A percentile compares a stretch with the other conserved stretches of the same genome.
Evolutionary conservation across 2,113 vertebrate species (phyloP).

Genomic region (Morone saxatilis): DNA sequence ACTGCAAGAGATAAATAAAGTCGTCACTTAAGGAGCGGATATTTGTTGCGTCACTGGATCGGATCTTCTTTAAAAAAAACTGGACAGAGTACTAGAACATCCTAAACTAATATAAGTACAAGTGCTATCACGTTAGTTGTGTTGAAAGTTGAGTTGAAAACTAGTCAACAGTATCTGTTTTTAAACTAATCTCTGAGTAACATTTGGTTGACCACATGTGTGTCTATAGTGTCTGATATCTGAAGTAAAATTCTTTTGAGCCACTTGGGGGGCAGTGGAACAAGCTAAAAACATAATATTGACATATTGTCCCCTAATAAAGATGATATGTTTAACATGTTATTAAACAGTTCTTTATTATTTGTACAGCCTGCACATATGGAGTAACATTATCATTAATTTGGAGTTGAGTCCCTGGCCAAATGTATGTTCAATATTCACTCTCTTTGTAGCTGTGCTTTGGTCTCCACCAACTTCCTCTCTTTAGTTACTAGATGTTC

Average conservation of each 20-base stretch:
- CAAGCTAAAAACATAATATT: background rate
- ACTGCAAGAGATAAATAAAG: conserved; percentile 83
- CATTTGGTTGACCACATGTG: no score
- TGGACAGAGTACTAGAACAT: no score
- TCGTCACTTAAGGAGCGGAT: background rate
- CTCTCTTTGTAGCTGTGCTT: background rate
- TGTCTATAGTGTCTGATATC: background rate
- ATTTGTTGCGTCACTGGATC: background rate
- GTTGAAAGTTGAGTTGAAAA: no score
- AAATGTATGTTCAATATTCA: background rate
- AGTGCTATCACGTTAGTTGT: no score
- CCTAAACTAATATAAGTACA: no score
- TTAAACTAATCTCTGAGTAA: no score
- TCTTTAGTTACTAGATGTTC: background rate
- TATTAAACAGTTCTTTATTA: background rate
- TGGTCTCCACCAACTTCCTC: background rate
- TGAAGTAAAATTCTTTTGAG: background rate
- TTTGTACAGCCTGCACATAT: background rate
- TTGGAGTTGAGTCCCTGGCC: background rate
- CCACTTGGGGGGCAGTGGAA: background rate
- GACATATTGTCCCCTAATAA: background rate
- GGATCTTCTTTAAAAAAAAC: background rate
- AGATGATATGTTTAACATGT: background rate
- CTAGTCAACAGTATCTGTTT: background rate
- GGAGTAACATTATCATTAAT: background rate